Percentiles rank a stretch among this genome's conserved stretches.
phyloP scores from a whole-genome alignment of 2,113 vertebrate genomes.

The Cinclus mexicanus region DNA sequence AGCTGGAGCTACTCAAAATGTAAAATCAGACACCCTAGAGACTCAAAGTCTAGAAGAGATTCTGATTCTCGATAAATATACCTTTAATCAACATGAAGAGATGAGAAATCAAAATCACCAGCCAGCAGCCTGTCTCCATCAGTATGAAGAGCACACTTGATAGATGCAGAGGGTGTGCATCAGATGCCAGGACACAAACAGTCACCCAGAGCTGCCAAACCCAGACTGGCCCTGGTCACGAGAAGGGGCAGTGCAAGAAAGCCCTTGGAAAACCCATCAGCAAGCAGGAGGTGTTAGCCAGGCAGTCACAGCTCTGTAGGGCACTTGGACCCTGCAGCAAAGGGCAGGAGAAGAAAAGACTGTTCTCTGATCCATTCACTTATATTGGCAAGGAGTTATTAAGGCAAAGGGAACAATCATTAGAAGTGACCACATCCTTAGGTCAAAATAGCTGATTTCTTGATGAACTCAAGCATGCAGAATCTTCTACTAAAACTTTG shows the following conservation, averaged over 20 bases:
- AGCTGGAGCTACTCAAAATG: neutral
- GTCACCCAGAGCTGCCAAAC: neutral
- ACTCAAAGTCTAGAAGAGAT: neutral
- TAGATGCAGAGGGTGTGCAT: neutral
- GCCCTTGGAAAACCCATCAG: neutral
- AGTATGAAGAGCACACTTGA: neutral
- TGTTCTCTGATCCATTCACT: neutral
- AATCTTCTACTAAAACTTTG: neutral
- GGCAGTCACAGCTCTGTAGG: neutral
- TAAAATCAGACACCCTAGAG: constrained; percentile 4
- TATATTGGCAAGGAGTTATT: neutral
- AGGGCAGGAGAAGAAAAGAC: neutral
- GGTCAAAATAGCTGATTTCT: neutral
- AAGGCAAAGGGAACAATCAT: neutral
- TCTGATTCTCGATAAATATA: neutral
- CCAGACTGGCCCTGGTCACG: rapidly evolving
- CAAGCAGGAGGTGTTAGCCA: neutral
- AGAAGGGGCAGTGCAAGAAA: neutral
- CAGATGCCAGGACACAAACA: neutral
- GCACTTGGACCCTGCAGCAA: neutral
- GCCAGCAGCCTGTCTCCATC: neutral
- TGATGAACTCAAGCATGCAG: neutral
- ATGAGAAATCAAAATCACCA: neutral
- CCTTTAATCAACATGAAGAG: neutral
- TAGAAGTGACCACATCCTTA: neutral